Evolutionary conservation across 2,797 vertebrate species (phyloP).

Genomic region (Pampus argenteus): DNA sequence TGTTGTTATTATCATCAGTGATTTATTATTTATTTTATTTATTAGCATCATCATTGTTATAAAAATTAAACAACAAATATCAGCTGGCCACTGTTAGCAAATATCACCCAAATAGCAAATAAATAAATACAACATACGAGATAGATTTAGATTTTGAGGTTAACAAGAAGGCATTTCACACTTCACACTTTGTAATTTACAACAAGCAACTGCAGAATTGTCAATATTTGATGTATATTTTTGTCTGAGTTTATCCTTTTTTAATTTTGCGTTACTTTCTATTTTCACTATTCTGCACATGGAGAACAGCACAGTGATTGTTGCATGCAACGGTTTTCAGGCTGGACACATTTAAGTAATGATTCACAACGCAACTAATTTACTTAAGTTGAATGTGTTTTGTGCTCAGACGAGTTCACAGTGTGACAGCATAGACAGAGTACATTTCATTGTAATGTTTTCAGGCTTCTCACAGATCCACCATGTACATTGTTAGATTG

Average conservation of each 20-base stretch:
- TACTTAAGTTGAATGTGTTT: background rate
- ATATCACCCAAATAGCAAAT: too few species aligned
- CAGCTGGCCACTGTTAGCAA: too few species aligned
- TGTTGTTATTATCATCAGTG: too few species aligned
- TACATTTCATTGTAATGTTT: slow-evolving; percentile 30
- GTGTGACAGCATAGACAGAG: slow-evolving; percentile 14
- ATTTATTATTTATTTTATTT: too few species aligned
- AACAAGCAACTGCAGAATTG: background rate
- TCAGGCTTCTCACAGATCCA: slow-evolving; percentile 63
- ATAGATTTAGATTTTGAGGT: too few species aligned
- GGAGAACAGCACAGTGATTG: too few species aligned
- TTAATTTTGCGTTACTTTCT: background rate
- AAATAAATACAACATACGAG: too few species aligned
- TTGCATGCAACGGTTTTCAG: too few species aligned
- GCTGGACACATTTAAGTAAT: background rate
- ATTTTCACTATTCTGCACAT: too few species aligned
- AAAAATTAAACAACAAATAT: too few species aligned
- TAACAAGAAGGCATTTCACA: background rate
- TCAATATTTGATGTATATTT: background rate
- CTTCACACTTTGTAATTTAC: background rate
- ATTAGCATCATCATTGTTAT: too few species aligned
- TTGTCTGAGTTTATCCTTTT: background rate
- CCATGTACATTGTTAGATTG: slow-evolving; percentile 61
- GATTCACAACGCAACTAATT: background rate
- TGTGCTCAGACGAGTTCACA: background rate